A percentile compares a stretch with the other conserved stretches of the same genome.
These are phyloP conservation scores for Drosophila peninsularis DNA, from an alignment of 2,888 invertebrate genomes.

Conservation along the genomic window DNA sequence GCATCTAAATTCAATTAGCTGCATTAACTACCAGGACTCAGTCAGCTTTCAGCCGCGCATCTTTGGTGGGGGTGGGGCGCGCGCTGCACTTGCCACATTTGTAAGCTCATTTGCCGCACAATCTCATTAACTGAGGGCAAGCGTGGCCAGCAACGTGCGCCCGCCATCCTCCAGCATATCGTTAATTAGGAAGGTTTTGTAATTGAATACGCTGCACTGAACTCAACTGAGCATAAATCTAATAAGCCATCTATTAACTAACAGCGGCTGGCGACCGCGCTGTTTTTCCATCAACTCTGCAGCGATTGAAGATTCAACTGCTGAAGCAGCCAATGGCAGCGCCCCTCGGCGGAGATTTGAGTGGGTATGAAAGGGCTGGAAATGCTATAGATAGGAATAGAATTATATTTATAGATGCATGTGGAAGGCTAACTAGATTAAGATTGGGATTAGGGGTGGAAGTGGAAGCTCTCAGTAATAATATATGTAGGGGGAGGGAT, in stretches of 20 bases:
- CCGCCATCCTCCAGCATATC: slow-evolving; percentile 48
- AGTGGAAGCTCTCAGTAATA: too few species aligned
- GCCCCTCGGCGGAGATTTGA: too few species aligned
- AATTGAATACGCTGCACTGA: slow-evolving; percentile 57
- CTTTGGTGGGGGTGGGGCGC: not conserved
- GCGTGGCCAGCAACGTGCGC: slow-evolving; percentile 20
- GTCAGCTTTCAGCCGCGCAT: slow-evolving; percentile 3
- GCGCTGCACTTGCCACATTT: slow-evolving; percentile 21
- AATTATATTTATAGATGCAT: too few species aligned
- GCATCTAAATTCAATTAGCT: slow-evolving; percentile 70
- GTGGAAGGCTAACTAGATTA: too few species aligned
- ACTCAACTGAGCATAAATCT: not conserved
- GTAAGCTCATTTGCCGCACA: slow-evolving; percentile 68
- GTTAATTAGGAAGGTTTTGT: slow-evolving; percentile 65
- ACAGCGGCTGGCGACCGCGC: not conserved
- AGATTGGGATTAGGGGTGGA: too few species aligned
- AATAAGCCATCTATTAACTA: slow-evolving; percentile 2
- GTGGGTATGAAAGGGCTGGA: too few species aligned
- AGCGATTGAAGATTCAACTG: too few species aligned
- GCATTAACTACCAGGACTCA: slow-evolving; percentile 50
- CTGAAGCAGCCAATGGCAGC: too few species aligned
- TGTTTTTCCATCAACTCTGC: too few species aligned
- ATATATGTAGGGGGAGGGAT: too few species aligned
- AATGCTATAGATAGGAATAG: too few species aligned
- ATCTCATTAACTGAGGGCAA: slow-evolving; percentile 62